phyloP scores from a whole-genome alignment of 2,113 vertebrate genomes.

The Capreolus pygargus region DNA sequence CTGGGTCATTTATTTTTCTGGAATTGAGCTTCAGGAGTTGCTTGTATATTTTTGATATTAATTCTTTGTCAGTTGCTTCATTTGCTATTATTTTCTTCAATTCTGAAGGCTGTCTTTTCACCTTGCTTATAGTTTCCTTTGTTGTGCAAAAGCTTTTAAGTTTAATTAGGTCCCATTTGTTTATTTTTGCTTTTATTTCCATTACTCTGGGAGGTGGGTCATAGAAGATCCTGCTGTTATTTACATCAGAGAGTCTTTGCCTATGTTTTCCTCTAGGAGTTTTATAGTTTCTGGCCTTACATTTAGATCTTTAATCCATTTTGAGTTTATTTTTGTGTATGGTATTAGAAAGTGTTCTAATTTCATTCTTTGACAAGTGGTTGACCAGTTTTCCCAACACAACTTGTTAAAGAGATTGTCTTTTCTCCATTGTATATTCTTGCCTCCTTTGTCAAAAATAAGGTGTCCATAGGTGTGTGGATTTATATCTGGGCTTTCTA shows the following conservation, averaged over 20 bases:
- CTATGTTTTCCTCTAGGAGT: no score
- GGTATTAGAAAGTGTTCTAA: no score
- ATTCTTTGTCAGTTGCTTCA: not conserved
- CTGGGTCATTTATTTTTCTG: not conserved
- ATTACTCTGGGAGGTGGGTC: not conserved
- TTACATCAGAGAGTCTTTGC: not conserved
- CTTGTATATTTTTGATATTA: no score
- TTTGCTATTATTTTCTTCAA: not conserved
- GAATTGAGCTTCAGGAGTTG: no score
- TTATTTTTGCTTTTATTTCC: not conserved
- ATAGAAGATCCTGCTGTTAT: not conserved
- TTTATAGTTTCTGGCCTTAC: no score
- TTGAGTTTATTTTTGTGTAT: no score
- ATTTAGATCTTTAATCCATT: no score
- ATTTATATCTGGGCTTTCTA: not conserved
- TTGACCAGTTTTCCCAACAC: not conserved
- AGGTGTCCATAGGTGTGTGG: not conserved
- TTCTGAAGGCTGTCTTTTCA: not conserved
- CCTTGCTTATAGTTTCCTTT: not conserved
- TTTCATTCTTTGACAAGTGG: not conserved
- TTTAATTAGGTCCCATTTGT: not conserved
- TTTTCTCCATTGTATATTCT: not conserved
- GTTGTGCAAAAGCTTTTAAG: not conserved
- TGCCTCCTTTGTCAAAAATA: not conserved
- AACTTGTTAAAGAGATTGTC: not conserved